phyloP scores from a whole-genome alignment of 2,888 invertebrate genomes.

The Plagodis dolabraria region DNA sequence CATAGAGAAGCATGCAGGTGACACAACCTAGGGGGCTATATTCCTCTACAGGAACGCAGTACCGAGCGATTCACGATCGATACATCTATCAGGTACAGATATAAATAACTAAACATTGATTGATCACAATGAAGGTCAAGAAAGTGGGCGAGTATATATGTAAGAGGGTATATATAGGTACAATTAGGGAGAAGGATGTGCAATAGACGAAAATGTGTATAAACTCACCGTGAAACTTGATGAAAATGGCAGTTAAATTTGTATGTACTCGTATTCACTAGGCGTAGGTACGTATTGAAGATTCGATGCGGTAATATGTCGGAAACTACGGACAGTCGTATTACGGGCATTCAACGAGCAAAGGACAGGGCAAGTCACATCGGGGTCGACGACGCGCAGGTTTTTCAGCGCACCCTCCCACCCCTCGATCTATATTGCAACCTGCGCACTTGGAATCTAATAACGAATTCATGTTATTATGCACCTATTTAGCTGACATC shows the following conservation, averaged over 20 bases:
- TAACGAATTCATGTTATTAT: not conserved
- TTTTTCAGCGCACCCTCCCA: conserved; percentile 24
- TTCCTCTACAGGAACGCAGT: conserved; percentile 58
- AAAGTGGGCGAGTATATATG: conserved; percentile 44
- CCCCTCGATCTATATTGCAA: conserved; percentile 4
- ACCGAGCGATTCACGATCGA: conserved; percentile 56
- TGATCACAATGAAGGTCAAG: conserved; percentile 53
- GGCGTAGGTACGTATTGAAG: not conserved
- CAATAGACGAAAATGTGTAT: conserved; percentile 26
- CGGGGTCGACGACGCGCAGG: conserved; percentile 38
- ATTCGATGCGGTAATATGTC: not conserved
- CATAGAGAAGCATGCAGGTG: conserved; percentile 79
- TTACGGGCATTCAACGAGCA: conserved; percentile 9
- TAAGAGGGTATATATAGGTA: conserved; percentile 16
- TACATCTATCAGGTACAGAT: conserved; percentile 60
- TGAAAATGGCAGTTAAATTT: conserved; percentile 55
- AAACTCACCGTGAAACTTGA: conserved; percentile 67
- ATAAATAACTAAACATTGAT: conserved; percentile 54
- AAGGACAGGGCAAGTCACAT: not conserved
- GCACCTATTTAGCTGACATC: not conserved
- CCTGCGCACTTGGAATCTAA: not conserved
- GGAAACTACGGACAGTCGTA: conserved; percentile 8
- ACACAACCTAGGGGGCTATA: conserved; percentile 62
- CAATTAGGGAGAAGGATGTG: conserved; percentile 22
- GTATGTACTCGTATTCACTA: conserved; percentile 7